Evolutionary conservation across 2,113 vertebrate species (phyloP).

Genomic region (Panurus biarmicus): DNA sequence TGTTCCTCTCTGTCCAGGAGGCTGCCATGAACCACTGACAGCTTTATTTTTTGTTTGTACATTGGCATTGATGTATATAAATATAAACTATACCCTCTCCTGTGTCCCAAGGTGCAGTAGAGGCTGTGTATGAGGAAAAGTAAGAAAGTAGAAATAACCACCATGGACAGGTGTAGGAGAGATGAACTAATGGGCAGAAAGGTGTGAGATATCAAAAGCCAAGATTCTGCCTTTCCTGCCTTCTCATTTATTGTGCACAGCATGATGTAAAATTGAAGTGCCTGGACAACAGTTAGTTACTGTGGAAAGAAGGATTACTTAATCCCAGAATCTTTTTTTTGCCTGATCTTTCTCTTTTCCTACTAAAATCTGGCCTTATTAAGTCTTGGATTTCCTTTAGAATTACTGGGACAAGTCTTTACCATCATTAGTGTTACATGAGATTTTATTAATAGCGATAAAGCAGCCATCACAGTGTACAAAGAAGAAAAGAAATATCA

Average conservation of each 20-base stretch:
- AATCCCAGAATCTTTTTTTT: background rate
- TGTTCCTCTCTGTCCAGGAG: background rate
- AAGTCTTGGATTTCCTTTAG: background rate
- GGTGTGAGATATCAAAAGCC: background rate
- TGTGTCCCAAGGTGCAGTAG: background rate
- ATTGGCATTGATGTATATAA: background rate
- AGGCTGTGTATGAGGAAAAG: background rate
- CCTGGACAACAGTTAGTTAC: background rate
- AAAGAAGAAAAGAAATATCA: background rate
- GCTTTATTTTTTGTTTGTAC: background rate
- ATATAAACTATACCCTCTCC: background rate
- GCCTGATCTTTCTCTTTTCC: background rate
- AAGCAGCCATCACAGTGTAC: background rate
- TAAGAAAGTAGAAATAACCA: background rate
- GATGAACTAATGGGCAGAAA: background rate
- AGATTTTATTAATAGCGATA: background rate
- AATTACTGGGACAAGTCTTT: background rate
- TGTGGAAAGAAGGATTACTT: background rate
- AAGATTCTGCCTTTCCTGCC: background rate
- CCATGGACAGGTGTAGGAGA: background rate
- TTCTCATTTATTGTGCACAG: background rate
- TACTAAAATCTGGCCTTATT: background rate
- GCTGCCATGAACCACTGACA: background rate
- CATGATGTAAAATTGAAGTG: background rate
- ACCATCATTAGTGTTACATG: background rate